Evolutionary conservation across 2,797 vertebrate genomes (phyloP), one percentile per base, ranked within the genome.

Genomic region (Melanogrammus aeglefinus): DNA sequence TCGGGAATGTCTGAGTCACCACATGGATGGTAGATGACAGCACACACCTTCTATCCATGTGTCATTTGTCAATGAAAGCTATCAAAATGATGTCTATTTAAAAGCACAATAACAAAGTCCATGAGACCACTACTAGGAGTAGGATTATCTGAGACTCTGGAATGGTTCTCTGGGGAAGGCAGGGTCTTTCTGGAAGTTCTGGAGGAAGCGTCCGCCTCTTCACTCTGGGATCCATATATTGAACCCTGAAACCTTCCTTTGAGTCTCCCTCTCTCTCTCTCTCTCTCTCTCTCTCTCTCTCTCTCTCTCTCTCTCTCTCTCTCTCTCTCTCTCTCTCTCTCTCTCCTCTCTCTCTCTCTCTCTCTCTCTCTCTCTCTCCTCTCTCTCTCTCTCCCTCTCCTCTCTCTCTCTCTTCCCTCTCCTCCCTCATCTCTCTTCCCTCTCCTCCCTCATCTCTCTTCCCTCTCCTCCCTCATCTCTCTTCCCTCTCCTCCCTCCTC

Each of bases 181-280:
- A 21, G 18, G 47, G 18, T 21, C 18, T 21, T 72, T 81, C 86
- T 84, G 86, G 86, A 81, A 82, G 83, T 80, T 88, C 73, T 84
- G 83, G 85, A 66, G 87, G 80, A 82, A 88, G n/a, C 13, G 38
- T 88, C 80, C 83, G 80, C 81, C 83, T 86, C 82, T 86, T 80
- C 78, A 85, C 81, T 85, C 86, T 83, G 80, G 85, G 85, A 88
- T 84, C 88, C 83, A 86, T 78, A 82, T 87, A 81, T 85, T 83
- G 71, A 89, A 78, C 79, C 79, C 80, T 82, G 79, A 76, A 81
- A 72, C 75, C n/a, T n/a, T n/a, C n/a, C n/a, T n/a, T n/a, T n/a
- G n/a, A n/a, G n/a, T n/a, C n/a, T n/a, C n/a, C n/a, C n/a, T n/a
- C n/a, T n/a, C 39, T 31, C 31, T 31, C 31, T 31, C 41, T 44